Evolutionary conservation across 2,888 invertebrate genomes (phyloP), one percentile per base, ranked within the genome.

Genomic region (Eulithis prunata): DNA sequence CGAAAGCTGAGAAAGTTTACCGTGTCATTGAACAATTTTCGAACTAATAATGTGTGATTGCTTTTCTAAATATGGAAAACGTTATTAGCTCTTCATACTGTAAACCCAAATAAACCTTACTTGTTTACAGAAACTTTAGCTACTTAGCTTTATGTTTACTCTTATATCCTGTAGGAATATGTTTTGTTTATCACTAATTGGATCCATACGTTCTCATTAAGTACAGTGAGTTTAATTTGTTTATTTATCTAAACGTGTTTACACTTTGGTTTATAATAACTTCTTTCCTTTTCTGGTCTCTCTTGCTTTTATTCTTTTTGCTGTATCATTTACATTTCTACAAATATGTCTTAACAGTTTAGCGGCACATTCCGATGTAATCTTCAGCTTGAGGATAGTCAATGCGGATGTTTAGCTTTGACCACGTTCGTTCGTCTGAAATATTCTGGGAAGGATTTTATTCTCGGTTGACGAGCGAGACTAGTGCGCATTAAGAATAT

Each of bases 101-200:
- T 54, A 38, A 62, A 58, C 58, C 45, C 13, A 58, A 62, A 57
- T 32, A 59, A 74, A 66, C 69, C 62, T 70, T 59, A 62, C 69
- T 72, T 79, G 78, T 79, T 81, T 80, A 82, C 68, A 64, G 67
- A 61, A 68, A 67, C 69, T 61, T 63, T 72, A 74, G 70, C 55
- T 65, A 72, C 70, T 66, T 49, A 64, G 73, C 70, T 77, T 76
- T 75, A 78, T 75, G 76, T 75, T 73, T 78, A 78, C 76, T 82
- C 79, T 76, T 72, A 72, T 59, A 68, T 66, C 58, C 64, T 63
- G 57, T 60, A 60, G 45, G 53, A 62, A 57, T 58, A 49, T 61
- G 59, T 66, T 47, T 57, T 49, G 66, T 62, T 71, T 68, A 68
- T 69, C 38, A 54, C 41, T 69, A 71, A 69, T 71, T 64, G 60